Percentiles rank a stretch among this genome's conserved stretches.
These are phyloP conservation scores for Pterostichus madidus DNA, from an alignment of 2,888 invertebrate genomes.

Conservation along the genomic window DNA sequence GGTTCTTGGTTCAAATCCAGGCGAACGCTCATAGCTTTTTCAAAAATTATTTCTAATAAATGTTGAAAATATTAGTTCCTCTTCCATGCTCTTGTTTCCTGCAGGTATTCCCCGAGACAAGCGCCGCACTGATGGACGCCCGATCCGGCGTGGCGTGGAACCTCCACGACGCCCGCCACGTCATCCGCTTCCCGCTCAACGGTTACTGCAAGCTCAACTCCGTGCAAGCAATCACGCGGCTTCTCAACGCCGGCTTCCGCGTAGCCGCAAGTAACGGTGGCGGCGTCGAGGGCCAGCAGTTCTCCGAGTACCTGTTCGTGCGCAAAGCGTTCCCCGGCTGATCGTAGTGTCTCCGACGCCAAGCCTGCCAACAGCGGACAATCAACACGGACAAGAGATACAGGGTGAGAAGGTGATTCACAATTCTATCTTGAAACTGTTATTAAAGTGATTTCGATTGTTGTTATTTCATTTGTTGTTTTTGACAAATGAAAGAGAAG, in stretches of 20 bases:
- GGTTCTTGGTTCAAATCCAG: too few relatives aligned
- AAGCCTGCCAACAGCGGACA: conserved; percentile 15
- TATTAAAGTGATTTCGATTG: too few relatives aligned
- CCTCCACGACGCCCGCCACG: conserved; percentile 89
- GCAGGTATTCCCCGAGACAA: conserved; percentile 85
- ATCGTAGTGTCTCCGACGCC: conserved; percentile 67
- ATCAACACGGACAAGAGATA: conserved; percentile 22
- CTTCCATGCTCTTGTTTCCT: background rate
- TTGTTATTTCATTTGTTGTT: too few relatives aligned
- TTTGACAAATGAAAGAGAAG: too few relatives aligned
- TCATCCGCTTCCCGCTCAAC: conserved; percentile 91
- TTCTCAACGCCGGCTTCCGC: conserved; percentile 88
- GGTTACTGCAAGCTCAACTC: conserved; percentile 94
- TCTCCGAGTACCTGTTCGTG: conserved; percentile 92
- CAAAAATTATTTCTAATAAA: too few relatives aligned
- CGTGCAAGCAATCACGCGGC: conserved; percentile 91
- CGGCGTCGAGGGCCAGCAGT: conserved; percentile 93
- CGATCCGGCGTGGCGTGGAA: conserved; percentile 88
- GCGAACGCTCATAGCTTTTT: too few relatives aligned
- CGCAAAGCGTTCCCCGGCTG: conserved; percentile 77
- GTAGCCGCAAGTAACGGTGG: conserved; percentile 92
- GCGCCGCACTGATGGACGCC: conserved; percentile 89
- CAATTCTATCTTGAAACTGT: background rate
- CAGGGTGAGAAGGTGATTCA: background rate
- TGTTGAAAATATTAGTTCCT: too few relatives aligned